Evolutionary conservation across 2,797 vertebrate genomes (phyloP), one percentile per base, ranked within the genome.

Genomic region (Sebastes flavidus): DNA sequence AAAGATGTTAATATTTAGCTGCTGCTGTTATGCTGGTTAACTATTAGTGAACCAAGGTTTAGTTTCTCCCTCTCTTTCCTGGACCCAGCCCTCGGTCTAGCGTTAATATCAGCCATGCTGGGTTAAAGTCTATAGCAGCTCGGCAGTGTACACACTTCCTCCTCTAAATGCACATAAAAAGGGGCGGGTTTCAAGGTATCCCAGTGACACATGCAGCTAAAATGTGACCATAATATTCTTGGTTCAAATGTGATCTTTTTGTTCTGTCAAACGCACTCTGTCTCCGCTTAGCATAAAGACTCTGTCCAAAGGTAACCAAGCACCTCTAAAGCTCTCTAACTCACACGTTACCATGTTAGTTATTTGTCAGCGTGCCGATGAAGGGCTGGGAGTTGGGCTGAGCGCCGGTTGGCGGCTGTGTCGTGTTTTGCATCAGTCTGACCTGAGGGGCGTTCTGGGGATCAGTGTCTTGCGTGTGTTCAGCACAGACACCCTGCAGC

Each of bases 1-100:
- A 77, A 7, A 65, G 32, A 46, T 70, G 90, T 93, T 92, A 89
- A 92, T 92, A 66, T 92, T 92, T 91, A 91, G 82, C 87, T 74
- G 27, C 42, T 22, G 46, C 32, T 59, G 36, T 66, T 42, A 32
- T 77, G 27, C 67, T 78, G 49, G 92, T 92, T 91, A 92, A 86
- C 84, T 65, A 90, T 88, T 88, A 77, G 8, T 76, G 66, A 87
- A 72, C 61, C 86, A 87, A 78, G 78, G 90, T 88, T 81, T 71
- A 77, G 65, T 18, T 71, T 80, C 61, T 65, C 71, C 30, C 67
- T 66, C 49, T 7, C 1, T 70, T 8, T 61, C 32, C 77, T 18
- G 55, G 16, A 42, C 38, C 30, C 55, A n/a, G 55, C 42, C 55
- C 36, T 14, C 4, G 18, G 8, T 52, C 52, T 42, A 1, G 14